A percentile compares a stretch with the other conserved stretches of the same genome.
phyloP scores from a whole-genome alignment of 1,140 invertebrate genomes.

The Argopecten irradians region DNA sequence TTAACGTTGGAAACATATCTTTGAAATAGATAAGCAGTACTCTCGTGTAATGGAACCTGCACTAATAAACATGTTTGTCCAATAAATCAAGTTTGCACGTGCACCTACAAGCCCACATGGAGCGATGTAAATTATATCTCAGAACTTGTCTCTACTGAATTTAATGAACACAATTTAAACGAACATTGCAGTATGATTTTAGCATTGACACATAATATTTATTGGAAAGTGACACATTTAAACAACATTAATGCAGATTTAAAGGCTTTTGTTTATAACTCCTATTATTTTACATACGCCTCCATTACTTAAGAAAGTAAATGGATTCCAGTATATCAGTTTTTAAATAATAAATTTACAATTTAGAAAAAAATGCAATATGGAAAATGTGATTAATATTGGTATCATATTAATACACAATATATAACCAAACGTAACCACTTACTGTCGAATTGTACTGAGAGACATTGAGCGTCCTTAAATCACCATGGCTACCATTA shows the following conservation, averaged over 20 bases:
- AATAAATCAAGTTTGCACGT: conserved; percentile 22
- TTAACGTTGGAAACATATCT: background rate
- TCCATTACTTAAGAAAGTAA: background rate
- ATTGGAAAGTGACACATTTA: background rate
- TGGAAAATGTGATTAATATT: too few relatives aligned
- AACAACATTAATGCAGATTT: background rate
- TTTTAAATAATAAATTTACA: too few relatives aligned
- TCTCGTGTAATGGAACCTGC: background rate
- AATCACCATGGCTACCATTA: too few relatives aligned
- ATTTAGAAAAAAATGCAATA: too few relatives aligned
- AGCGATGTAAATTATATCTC: background rate
- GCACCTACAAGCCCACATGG: background rate
- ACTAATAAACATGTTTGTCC: background rate
- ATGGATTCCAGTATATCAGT: too few relatives aligned
- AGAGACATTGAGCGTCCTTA: too few relatives aligned
- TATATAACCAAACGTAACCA: too few relatives aligned
- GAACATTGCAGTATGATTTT: background rate
- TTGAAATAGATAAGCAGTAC: background rate
- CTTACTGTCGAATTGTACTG: too few relatives aligned
- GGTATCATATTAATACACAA: too few relatives aligned
- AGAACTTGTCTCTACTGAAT: background rate
- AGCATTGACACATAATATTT: background rate
- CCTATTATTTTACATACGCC: background rate
- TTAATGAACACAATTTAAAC: background rate
- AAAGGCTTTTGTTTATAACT: background rate